A percentile compares a stretch with the other conserved stretches of the same genome.
These are phyloP conservation scores for Sinocyclocheilus anshuiensis DNA, from an alignment of 2,113 vertebrate species.

Conservation along the genomic window DNA sequence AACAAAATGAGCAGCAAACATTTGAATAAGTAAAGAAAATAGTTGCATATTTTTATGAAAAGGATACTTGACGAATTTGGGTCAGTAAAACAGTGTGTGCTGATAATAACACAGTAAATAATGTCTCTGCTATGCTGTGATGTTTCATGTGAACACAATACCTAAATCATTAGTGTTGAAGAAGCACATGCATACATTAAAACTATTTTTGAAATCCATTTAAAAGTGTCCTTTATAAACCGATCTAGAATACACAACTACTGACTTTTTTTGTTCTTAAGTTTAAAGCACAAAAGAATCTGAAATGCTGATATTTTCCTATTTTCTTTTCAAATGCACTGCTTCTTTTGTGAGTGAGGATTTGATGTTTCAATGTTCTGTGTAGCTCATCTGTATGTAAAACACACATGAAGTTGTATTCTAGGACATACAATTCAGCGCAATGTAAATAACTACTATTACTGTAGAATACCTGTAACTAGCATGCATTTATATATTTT, in stretches of 20 bases:
- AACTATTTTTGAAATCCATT: slow-evolving; percentile 33
- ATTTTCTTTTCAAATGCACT: slow-evolving; percentile 56
- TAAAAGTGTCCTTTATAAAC: slow-evolving; percentile 57
- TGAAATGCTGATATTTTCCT: slow-evolving; percentile 49
- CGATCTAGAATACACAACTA: slow-evolving; percentile 51
- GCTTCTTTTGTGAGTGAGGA: slow-evolving; percentile 57
- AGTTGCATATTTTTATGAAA: slow-evolving; percentile 31
- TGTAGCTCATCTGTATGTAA: slow-evolving; percentile 51
- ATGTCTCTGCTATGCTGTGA: slow-evolving; percentile 23
- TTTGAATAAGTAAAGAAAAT: slow-evolving; percentile 26
- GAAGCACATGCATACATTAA: slow-evolving; percentile 40
- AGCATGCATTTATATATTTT: slow-evolving; percentile 66
- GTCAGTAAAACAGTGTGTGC: neutral
- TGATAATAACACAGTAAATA: slow-evolving; percentile 12
- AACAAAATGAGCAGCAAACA: slow-evolving; percentile 52
- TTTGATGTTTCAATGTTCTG: slow-evolving; percentile 45
- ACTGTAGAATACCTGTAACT: slow-evolving; percentile 58
- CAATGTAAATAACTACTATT: slow-evolving; percentile 55
- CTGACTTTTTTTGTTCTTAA: slow-evolving; percentile 46
- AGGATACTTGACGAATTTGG: slow-evolving; percentile 27
- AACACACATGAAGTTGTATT: slow-evolving; percentile 52
- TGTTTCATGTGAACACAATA: slow-evolving; percentile 20
- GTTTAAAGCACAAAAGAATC: slow-evolving; percentile 57
- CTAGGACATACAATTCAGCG: slow-evolving; percentile 44
- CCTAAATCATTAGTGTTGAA: neutral